These are phyloP conservation scores for Paraescarpia echinospica DNA, from an alignment of 1,140 invertebrate species.

Conservation along the genomic window DNA sequence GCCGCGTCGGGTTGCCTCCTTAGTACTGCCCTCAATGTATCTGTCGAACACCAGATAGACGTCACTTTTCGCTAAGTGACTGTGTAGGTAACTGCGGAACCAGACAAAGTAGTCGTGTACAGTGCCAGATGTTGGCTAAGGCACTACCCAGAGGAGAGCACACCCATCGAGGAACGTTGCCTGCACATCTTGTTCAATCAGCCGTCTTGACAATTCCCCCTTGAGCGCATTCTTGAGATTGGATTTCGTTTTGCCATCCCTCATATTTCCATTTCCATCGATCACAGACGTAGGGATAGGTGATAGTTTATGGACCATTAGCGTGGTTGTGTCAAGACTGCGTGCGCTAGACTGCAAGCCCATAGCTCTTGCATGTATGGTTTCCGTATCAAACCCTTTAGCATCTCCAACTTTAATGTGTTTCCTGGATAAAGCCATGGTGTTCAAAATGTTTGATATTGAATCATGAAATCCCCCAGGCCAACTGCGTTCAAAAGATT, in stretches of 20 bases:
- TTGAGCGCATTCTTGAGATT: neutral
- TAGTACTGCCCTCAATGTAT: neutral
- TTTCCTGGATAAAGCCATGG: conserved; percentile 11
- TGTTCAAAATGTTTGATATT: neutral
- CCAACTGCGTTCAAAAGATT: neutral
- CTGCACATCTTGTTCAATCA: neutral
- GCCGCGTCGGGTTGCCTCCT: neutral
- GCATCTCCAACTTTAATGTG: conserved; percentile 11
- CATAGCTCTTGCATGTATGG: no score
- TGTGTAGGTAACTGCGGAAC: neutral
- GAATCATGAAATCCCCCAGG: neutral
- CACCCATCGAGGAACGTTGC: neutral
- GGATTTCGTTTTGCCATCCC: neutral
- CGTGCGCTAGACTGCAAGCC: neutral
- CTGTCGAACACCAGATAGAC: neutral
- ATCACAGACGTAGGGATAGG: no score
- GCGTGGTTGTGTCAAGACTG: no score
- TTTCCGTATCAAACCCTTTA: conserved; percentile 8
- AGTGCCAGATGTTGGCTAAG: neutral
- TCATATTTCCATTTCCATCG: neutral
- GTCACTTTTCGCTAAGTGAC: neutral
- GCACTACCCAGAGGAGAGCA: no score
- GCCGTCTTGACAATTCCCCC: neutral
- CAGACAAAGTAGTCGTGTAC: neutral
- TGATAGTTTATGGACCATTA: no score